A percentile compares a stretch with the other conserved stretches of the same genome.
These are phyloP conservation scores for Cyprinodon brontotheroides DNA, from an alignment of 2,113 vertebrate species.

Conservation along the genomic window DNA sequence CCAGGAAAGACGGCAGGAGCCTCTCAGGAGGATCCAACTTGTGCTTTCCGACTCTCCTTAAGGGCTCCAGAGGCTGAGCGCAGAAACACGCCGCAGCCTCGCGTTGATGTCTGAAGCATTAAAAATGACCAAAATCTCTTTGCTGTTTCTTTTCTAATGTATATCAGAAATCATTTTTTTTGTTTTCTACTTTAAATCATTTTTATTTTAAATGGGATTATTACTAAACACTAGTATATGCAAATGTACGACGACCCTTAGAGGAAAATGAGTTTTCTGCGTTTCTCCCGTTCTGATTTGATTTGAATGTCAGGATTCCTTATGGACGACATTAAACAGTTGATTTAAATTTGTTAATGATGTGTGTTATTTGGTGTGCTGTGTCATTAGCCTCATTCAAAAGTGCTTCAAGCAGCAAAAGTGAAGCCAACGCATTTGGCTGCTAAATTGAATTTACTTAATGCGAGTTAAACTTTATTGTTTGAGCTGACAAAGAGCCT, in stretches of 20 bases:
- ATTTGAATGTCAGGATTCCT: conserved; percentile 91
- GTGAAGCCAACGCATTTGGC: conserved; percentile 26
- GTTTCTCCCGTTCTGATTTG: conserved; percentile 81
- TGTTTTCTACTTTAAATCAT: conserved; percentile 61
- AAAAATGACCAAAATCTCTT: conserved; percentile 82
- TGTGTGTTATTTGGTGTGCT: conserved; percentile 69
- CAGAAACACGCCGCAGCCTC: conserved; percentile 67
- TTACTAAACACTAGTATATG: conserved; percentile 90
- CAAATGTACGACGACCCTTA: conserved; percentile 85
- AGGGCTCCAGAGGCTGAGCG: conserved; percentile 46
- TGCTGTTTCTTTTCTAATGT: conserved; percentile 58
- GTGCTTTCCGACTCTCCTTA: conserved; percentile 31
- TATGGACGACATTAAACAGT: conserved; percentile 96
- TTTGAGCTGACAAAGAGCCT: conserved; percentile 1
- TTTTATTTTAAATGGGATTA: conserved; percentile 72
- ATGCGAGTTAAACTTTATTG: conserved; percentile 20
- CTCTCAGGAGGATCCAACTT: conserved; percentile 34
- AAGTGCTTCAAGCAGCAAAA: conserved; percentile 72
- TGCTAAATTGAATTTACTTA: conserved; percentile 56
- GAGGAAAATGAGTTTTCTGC: conserved; percentile 80
- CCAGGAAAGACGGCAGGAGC: conserved; percentile 43
- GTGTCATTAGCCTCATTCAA: conserved; percentile 64
- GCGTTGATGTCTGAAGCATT: conserved; percentile 60
- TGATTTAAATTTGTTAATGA: conserved; percentile 87
- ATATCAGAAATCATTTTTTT: conserved; percentile 52